Percentiles rank a stretch among this genome's conserved stretches.
These are phyloP conservation scores for Trissoscelio sp. DNA, from an alignment of 2,888 invertebrate genomes.

Conservation along the genomic window DNA sequence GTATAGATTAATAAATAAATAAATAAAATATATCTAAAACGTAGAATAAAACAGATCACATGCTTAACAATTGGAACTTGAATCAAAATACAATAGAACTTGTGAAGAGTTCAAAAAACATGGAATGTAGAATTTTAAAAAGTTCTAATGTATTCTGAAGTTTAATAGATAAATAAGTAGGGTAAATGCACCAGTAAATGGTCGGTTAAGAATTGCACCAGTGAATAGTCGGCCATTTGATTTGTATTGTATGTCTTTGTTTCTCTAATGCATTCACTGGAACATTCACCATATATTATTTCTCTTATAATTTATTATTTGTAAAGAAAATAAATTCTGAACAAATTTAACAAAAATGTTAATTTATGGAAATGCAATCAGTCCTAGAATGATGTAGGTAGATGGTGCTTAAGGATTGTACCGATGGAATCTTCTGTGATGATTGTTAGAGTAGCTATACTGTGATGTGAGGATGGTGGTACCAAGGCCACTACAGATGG, in stretches of 20 bases:
- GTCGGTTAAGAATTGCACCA: too few relatives aligned
- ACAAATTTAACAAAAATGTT: neutral
- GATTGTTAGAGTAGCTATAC: slow-evolving; percentile 84
- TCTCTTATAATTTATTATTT: too few relatives aligned
- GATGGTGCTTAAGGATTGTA: slow-evolving; percentile 87
- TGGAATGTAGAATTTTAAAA: neutral
- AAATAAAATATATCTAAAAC: neutral
- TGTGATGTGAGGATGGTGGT: slow-evolving; percentile 79
- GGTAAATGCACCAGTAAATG: too few relatives aligned
- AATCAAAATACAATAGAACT: neutral
- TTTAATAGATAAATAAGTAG: too few relatives aligned
- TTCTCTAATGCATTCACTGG: too few relatives aligned
- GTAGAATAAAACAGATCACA: too few relatives aligned
- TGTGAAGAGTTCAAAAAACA: neutral
- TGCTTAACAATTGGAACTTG: neutral
- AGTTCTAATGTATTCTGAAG: neutral
- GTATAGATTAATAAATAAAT: neutral
- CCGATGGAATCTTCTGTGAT: slow-evolving; percentile 89
- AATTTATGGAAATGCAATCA: slow-evolving; percentile 45
- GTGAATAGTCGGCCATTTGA: too few relatives aligned
- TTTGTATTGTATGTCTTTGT: too few relatives aligned
- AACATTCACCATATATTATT: too few relatives aligned
- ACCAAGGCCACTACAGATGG: slow-evolving; percentile 80
- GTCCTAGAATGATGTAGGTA: slow-evolving; percentile 84
- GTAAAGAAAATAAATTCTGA: neutral